Evolutionary conservation across 2,888 invertebrate genomes (phyloP), one percentile per base, ranked within the genome.

Genomic region (Nemapogon koenigi): DNA sequence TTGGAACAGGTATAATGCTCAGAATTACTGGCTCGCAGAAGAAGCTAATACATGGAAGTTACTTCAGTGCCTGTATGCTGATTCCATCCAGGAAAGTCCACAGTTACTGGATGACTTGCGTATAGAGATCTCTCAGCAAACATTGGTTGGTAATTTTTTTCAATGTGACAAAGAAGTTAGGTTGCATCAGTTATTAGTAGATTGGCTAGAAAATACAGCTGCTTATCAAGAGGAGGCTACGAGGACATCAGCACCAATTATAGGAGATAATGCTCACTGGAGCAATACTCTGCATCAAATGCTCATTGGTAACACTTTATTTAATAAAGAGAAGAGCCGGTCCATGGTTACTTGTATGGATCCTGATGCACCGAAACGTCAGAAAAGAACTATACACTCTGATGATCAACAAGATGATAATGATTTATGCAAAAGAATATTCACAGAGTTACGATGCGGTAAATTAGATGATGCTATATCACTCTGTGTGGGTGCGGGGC

Each of bases 1-100:
- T 7, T 79, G 78, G 80, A 61, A 73, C 62, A 52, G 67, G 56
- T 81, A 70, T 50, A 82, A 66, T 43, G 55, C 58, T 13, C 67
- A 76, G 39, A 79, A 73, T 32, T 57, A 68, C 46, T 87, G 85
- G 85, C 54, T 96, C 25, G 87, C 89, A 43, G 87, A 89, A 51
- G 97, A 97, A 60, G 83, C 90, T 19, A 90, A 92, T 53, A 94
- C 92, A 1, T 97, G 96, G 96, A 84, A 91, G 48, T 78, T 97
- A 16, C 57, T 96, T 3, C 85, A 87, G 50, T 89, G 89, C 43
- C 68, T 97, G 10, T 94, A 90, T 65, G 85, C 89, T 46, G 94
- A 96, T 67, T 84, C 94, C 16, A 69, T 91, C 33, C 50, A 81
- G 8, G 80, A 81, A n/a, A 80, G 78, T 40, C 82, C 82, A 3